These are phyloP conservation scores for Labeo rohita DNA, from an alignment of 2,113 vertebrate species.

Conservation along the genomic window DNA sequence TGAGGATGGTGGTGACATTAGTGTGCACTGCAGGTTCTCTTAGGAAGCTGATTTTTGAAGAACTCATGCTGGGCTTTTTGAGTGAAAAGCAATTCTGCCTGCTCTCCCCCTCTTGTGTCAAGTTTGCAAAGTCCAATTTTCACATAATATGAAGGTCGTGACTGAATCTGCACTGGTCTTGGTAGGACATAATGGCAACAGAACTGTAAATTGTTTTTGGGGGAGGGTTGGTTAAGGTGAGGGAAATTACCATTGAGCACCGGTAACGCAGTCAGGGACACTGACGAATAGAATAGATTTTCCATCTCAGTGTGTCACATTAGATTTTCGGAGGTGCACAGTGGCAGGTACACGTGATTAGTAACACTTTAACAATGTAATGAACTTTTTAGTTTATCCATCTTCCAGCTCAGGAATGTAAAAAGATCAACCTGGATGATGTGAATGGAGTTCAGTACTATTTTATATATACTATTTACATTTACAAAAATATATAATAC, in stretches of 20 bases:
- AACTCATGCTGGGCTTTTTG: constrained; percentile 30
- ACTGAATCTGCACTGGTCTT: constrained; percentile 83
- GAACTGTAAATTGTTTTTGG: constrained; percentile 84
- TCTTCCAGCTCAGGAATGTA: constrained; percentile 87
- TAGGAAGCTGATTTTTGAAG: constrained; percentile 36
- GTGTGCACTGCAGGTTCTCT: constrained; percentile 26
- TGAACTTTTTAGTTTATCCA: constrained; percentile 89
- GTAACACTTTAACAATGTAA: constrained; percentile 87
- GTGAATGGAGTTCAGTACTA: constrained; percentile 63
- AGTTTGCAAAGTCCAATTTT: constrained; percentile 85
- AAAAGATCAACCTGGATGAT: constrained; percentile 71
- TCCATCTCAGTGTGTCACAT: constrained; percentile 84
- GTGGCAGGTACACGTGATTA: constrained; percentile 89
- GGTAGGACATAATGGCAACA: constrained; percentile 87
- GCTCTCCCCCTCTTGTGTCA: constrained; percentile 63
- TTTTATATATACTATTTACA: too few species aligned
- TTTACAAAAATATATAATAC: neutral
- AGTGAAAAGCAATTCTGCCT: constrained; percentile 45
- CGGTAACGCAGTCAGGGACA: constrained; percentile 49
- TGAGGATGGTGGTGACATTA: constrained; percentile 21
- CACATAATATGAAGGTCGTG: constrained; percentile 87
- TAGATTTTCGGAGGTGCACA: constrained; percentile 85
- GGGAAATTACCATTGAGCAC: constrained; percentile 75
- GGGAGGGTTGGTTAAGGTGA: constrained; percentile 74
- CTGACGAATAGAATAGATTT: constrained; percentile 76